phyloP scores from a whole-genome alignment of 2,888 invertebrate species.

The Xestoiulus laeticollis region DNA sequence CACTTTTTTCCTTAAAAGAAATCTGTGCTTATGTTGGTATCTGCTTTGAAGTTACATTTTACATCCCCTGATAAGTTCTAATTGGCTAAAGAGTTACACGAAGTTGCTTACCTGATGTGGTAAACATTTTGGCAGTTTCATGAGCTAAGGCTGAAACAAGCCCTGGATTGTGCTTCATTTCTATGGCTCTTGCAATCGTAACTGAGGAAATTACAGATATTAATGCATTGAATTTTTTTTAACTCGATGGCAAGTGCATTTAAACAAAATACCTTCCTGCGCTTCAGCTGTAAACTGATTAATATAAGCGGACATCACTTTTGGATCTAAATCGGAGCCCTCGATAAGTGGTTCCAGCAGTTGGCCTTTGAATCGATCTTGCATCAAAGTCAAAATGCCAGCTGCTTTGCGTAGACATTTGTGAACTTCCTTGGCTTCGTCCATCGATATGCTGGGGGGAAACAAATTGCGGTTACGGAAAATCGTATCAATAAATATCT shows the following conservation, averaged over 20 bases:
- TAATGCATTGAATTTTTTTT: slow-evolving; percentile 54
- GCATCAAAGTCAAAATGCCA: slow-evolving; percentile 67
- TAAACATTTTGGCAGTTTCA: slow-evolving; percentile 71
- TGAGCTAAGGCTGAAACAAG: slow-evolving; percentile 71
- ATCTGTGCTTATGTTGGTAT: too few species aligned
- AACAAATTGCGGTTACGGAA: neutral
- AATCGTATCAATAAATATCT: slow-evolving; percentile 35
- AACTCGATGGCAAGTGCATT: neutral
- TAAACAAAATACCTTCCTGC: slow-evolving; percentile 66
- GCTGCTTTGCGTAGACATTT: slow-evolving; percentile 71
- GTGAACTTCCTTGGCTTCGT: slow-evolving; percentile 73
- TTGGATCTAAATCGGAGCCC: slow-evolving; percentile 70
- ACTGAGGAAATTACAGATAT: slow-evolving; percentile 62
- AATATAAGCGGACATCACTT: slow-evolving; percentile 71
- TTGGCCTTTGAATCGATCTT: slow-evolving; percentile 62
- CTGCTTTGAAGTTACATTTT: neutral
- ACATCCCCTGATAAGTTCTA: neutral
- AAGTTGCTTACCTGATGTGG: slow-evolving; percentile 66
- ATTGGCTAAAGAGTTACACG: neutral
- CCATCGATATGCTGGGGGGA: slow-evolving; percentile 66
- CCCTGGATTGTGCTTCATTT: slow-evolving; percentile 71
- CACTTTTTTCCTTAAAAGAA: too few species aligned
- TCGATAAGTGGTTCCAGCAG: slow-evolving; percentile 64
- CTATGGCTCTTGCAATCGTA: slow-evolving; percentile 73
- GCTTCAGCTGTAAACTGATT: slow-evolving; percentile 74